These are phyloP conservation scores for Marmota flaviventris DNA, from an alignment of 2,113 vertebrate genomes.

Conservation along the genomic window DNA sequence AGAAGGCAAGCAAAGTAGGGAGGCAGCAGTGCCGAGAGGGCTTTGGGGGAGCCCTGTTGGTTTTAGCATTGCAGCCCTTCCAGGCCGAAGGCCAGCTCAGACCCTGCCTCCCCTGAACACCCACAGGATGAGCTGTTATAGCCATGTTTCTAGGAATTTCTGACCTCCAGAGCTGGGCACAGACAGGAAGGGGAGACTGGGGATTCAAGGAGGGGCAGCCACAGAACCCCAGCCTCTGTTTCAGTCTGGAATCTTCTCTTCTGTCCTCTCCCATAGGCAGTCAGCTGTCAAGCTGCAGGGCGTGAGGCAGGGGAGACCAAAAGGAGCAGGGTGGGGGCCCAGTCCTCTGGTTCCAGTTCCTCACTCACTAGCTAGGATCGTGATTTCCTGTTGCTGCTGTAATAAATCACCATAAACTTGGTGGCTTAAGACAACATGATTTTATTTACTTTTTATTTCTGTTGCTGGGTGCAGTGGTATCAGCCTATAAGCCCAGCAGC, in stretches of 20 bases:
- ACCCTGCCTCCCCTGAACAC: neutral
- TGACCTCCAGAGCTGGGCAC: neutral
- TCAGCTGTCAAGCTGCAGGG: neutral
- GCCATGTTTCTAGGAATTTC: neutral
- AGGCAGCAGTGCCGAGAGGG: fast-evolving
- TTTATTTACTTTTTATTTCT: neutral
- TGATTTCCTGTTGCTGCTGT: neutral
- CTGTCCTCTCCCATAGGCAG: neutral
- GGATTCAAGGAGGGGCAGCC: neutral
- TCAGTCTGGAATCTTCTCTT: neutral
- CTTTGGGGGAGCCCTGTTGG: neutral
- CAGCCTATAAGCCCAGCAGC: no score
- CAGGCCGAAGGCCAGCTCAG: neutral
- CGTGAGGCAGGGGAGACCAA: no score
- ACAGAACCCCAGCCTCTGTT: neutral
- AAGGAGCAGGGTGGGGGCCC: neutral
- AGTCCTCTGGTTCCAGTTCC: neutral
- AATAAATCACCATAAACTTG: neutral
- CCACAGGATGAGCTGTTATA: neutral
- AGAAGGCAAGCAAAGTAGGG: neutral
- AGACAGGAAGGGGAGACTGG: neutral
- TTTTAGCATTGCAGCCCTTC: neutral
- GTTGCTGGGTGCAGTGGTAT: no score
- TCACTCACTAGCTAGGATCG: neutral
- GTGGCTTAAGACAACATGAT: neutral